These are phyloP conservation scores for Folsomia candida DNA, from an alignment of 2,888 invertebrate species.

Conservation along the genomic window DNA sequence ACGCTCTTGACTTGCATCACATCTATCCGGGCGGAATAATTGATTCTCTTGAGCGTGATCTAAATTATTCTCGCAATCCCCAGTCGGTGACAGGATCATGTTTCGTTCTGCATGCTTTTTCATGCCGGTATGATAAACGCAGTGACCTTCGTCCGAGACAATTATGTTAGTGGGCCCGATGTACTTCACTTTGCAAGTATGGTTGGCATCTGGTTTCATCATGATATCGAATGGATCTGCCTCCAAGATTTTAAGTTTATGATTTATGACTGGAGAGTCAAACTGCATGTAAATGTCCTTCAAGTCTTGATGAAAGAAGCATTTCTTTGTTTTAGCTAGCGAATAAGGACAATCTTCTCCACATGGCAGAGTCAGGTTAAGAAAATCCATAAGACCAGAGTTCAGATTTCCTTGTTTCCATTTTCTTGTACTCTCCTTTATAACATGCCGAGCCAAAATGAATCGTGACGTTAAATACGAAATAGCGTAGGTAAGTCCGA, in stretches of 20 bases:
- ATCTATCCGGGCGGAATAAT: background rate
- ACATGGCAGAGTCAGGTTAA: background rate
- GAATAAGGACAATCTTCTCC: background rate
- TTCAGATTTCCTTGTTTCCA: background rate
- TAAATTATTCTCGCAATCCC: background rate
- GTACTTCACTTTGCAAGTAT: background rate
- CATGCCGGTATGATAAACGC: background rate
- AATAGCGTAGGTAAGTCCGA: background rate
- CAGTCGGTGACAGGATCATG: background rate
- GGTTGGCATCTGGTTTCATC: background rate
- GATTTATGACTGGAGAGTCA: background rate
- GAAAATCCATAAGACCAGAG: background rate
- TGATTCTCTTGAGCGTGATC: background rate
- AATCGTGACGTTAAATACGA: background rate
- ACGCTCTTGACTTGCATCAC: background rate
- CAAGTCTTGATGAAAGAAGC: background rate
- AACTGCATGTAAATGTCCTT: background rate
- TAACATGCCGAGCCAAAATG: background rate
- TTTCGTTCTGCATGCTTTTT: background rate
- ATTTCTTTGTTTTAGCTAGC: background rate
- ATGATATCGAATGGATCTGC: background rate
- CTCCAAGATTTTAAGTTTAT: background rate
- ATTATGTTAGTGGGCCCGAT: background rate
- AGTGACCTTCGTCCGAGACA: background rate
- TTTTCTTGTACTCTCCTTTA: background rate